Conservation (phyloP, 2,113 vertebrate genomes). For the Cettia cetti region DNA sequence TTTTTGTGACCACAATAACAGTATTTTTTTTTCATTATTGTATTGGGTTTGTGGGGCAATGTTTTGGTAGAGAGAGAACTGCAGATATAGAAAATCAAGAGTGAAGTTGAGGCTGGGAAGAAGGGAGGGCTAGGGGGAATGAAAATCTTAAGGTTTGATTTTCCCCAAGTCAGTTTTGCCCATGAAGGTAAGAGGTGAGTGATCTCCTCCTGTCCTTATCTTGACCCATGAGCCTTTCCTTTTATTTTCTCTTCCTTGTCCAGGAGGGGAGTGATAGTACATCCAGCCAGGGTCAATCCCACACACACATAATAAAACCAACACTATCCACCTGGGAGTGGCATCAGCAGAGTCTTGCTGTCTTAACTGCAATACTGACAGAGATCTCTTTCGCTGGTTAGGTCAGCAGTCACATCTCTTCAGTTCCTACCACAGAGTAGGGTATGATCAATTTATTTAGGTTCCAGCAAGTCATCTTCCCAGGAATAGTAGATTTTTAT, state of each 20-base stretch:
- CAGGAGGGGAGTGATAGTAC: not conserved
- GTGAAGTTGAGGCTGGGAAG: not conserved
- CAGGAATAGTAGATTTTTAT: conserved; percentile 34
- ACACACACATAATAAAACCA: not conserved
- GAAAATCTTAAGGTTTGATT: not conserved
- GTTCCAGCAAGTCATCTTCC: conserved; percentile 32
- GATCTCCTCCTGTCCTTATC: not conserved
- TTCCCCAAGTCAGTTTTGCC: not conserved
- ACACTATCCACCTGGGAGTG: not conserved
- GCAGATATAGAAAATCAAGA: not conserved
- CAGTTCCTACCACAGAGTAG: not conserved
- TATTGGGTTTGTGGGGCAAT: not conserved
- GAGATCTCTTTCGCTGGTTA: not conserved
- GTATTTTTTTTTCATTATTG: not conserved
- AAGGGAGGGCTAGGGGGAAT: not conserved
- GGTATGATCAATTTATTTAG: not conserved
- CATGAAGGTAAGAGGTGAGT: not conserved
- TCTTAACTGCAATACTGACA: not conserved
- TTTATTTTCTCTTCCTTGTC: not conserved
- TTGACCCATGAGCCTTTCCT: not conserved
- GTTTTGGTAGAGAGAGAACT: not conserved
- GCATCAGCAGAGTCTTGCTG: not conserved
- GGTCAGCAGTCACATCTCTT: not conserved
- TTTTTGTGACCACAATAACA: not conserved
- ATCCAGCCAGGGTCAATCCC: not conserved